Conservation (phyloP, 2,113 vertebrate species). For the Cyrtonyx montezumae region DNA sequence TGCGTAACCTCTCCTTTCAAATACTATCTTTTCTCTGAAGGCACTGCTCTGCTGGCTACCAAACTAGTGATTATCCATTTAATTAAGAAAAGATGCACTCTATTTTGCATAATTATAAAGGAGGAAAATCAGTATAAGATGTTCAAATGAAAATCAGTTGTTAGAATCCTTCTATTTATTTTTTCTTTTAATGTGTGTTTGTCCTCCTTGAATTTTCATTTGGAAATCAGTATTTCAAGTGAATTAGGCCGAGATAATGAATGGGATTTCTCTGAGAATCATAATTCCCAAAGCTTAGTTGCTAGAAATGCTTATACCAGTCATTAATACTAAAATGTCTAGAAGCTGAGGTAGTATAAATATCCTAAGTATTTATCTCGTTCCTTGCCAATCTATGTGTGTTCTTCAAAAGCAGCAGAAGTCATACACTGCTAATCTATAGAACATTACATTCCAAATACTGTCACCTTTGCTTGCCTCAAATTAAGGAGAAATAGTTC, state of each 20-base stretch:
- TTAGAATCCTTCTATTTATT: slow-evolving; percentile 46
- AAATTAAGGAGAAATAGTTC: neutral
- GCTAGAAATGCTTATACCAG: slow-evolving; percentile 25
- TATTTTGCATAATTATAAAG: slow-evolving; percentile 52
- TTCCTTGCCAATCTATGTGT: slow-evolving; percentile 1
- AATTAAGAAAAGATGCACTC: slow-evolving; percentile 59
- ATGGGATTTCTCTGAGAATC: slow-evolving; percentile 47
- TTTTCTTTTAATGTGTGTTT: slow-evolving; percentile 59
- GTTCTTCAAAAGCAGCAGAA: slow-evolving; percentile 7
- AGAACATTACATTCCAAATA: neutral
- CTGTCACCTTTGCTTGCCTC: neutral
- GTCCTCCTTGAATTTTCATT: slow-evolving; percentile 44
- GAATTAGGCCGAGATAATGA: slow-evolving; percentile 59
- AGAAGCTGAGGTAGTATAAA: slow-evolving; percentile 43
- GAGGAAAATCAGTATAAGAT: slow-evolving; percentile 27
- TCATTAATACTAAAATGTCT: slow-evolving; percentile 41
- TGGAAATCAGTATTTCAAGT: slow-evolving; percentile 44
- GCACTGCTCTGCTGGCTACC: slow-evolving; percentile 46
- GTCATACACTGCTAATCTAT: neutral
- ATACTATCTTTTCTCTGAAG: slow-evolving; percentile 52
- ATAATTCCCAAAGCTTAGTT: slow-evolving; percentile 29
- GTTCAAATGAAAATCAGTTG: slow-evolving; percentile 57
- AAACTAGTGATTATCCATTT: slow-evolving; percentile 62
- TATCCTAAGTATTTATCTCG: slow-evolving; percentile 4
- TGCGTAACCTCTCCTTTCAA: slow-evolving; percentile 57